A percentile compares a stretch with the other conserved stretches of the same genome.
Conservation (phyloP, 2,113 vertebrate species). For the Mobula birostris region DNA sequence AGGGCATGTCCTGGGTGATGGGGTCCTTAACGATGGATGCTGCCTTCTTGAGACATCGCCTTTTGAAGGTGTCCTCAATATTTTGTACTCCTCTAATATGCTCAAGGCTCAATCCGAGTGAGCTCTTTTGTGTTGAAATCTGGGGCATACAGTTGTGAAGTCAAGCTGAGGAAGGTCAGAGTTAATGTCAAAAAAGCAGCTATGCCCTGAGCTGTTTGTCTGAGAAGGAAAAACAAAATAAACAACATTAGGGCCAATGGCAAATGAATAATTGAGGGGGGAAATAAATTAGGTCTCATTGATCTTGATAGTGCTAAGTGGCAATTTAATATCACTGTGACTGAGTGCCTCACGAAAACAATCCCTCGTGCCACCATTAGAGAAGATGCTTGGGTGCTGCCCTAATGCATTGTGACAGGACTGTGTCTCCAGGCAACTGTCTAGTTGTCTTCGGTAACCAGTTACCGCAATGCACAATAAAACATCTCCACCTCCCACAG, state of each 20-base stretch:
- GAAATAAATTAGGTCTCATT: slow-evolving; percentile 20
- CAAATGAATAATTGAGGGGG: background rate
- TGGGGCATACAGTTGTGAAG: background rate
- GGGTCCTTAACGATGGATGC: too few species aligned
- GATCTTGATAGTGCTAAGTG: slow-evolving; percentile 27
- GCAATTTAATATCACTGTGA: slow-evolving; percentile 31
- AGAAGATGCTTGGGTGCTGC: too few species aligned
- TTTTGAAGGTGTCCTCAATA: background rate
- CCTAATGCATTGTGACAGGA: background rate
- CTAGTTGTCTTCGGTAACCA: background rate
- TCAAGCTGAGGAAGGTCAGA: slow-evolving; percentile 3
- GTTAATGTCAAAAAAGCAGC: background rate
- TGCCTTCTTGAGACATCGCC: too few species aligned
- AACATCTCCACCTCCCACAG: background rate
- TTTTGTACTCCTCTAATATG: background rate
- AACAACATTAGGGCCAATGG: background rate
- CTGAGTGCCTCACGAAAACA: background rate
- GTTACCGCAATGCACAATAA: background rate
- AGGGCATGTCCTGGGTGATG: too few species aligned
- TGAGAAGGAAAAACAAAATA: background rate
- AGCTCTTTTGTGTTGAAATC: background rate
- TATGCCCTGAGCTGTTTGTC: background rate
- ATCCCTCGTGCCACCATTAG: background rate
- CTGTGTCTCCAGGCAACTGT: background rate
- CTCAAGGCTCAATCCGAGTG: background rate